Conservation (phyloP, 2,113 vertebrate genomes). For the Phrynocephalus versicolor region DNA sequence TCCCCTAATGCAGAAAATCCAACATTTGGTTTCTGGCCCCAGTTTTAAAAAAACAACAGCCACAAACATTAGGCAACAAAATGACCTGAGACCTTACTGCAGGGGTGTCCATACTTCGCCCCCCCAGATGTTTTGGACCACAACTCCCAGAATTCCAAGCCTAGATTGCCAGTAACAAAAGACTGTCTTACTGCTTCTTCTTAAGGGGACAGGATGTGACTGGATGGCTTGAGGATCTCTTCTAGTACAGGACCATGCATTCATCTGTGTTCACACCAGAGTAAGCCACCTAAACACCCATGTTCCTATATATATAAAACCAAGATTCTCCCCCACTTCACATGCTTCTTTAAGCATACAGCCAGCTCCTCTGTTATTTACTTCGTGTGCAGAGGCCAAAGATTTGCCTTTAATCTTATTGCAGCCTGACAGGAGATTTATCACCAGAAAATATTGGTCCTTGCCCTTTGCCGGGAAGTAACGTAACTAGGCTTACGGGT, state of each 20-base stretch:
- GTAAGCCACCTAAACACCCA: not conserved
- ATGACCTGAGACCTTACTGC: too few relatives aligned
- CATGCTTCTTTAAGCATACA: not conserved
- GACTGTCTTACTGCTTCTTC: too few relatives aligned
- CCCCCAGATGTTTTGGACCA: too few relatives aligned
- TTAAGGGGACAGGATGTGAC: not conserved
- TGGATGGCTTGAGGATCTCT: not conserved
- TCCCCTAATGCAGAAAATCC: not conserved
- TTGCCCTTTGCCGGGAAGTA: not conserved
- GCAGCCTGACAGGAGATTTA: not conserved
- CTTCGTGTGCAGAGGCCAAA: not conserved
- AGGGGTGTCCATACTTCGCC: too few relatives aligned
- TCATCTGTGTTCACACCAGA: not conserved
- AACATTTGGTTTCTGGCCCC: not conserved
- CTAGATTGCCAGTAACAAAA: too few relatives aligned
- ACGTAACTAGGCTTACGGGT: conserved; percentile 2
- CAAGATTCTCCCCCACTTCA: not conserved
- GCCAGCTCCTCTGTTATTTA: not conserved
- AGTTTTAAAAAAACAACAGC: too few relatives aligned
- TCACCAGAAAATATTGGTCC: not conserved
- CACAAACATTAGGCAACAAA: too few relatives aligned
- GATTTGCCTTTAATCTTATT: not conserved
- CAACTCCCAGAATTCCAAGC: too few relatives aligned
- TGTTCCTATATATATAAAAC: not conserved
- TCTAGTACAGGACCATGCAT: not conserved